Conservation (phyloP, 2,113 vertebrate genomes). For the Dasypus novemcinctus region DNA sequence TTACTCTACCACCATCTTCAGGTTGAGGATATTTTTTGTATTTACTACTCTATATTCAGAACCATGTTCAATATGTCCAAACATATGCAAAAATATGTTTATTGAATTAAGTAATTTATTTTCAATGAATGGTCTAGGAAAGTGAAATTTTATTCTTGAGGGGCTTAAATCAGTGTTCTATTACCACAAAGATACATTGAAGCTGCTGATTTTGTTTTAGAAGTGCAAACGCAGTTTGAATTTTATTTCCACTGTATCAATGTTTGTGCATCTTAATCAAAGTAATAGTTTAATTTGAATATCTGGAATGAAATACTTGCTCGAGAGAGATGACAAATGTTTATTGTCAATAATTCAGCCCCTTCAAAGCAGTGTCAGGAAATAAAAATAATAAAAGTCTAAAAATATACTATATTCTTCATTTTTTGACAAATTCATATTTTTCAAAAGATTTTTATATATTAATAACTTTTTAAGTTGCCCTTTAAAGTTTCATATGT, state of each 20-base stretch:
- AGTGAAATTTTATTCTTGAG: not conserved
- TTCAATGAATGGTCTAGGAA: not conserved
- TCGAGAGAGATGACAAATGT: not conserved
- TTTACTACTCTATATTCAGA: not conserved
- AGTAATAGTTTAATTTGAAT: constrained; percentile 3
- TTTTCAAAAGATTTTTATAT: not conserved
- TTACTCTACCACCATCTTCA: no score
- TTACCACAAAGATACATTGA: not conserved
- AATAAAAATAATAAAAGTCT: not conserved
- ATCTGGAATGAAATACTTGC: not conserved
- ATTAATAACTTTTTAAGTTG: not conserved
- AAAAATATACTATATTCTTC: not conserved
- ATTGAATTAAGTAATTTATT: not conserved
- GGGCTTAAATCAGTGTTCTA: not conserved
- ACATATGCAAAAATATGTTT: not conserved
- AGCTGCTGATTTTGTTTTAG: not conserved
- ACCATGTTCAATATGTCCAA: not conserved
- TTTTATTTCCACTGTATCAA: not conserved
- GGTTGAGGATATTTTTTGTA: not conserved
- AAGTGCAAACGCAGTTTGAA: not conserved
- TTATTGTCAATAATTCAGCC: not conserved
- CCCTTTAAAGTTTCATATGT: not conserved
- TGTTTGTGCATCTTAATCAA: constrained; percentile 13
- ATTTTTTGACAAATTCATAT: not conserved
- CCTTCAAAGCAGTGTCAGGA: not conserved